Evolutionary conservation across 1,140 invertebrate genomes (phyloP).

Genomic region (Solenopsis fugax): DNA sequence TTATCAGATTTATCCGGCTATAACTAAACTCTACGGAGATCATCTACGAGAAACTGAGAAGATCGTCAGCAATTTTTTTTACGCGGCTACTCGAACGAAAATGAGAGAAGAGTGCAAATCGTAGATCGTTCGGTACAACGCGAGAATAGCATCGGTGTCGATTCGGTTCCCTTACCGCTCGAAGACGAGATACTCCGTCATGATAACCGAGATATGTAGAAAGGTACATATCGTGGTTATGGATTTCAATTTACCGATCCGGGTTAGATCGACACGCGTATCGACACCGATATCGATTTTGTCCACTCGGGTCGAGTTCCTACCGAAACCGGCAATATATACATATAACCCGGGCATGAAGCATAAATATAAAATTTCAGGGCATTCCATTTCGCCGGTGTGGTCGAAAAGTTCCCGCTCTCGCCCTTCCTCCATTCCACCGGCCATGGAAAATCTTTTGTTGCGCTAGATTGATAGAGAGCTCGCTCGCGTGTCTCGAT

Average conservation of each 20-base stretch:
- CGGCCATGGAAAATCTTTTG: conserved; percentile 51
- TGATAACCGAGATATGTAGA: conserved; percentile 1
- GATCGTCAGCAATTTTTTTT: not conserved
- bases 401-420: conserved; percentile 43
- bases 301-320: conserved; percentile 48
- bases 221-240: conserved; percentile 40
- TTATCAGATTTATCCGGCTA: not conserved
- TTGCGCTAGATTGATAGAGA: conserved; percentile 8
- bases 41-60: not conserved
- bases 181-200: conserved; percentile 46
- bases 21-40: not conserved
- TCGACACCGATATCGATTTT: conserved; percentile 45
- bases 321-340: conserved; percentile 32
- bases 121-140: conserved; percentile 9
- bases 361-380: conserved; percentile 64
- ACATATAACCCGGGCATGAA: conserved; percentile 13
- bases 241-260: conserved; percentile 56
- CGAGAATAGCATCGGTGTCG: conserved; percentile 31
- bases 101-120: not conserved
- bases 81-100: not conserved
- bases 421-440: conserved; percentile 40
- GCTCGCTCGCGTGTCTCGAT: conserved; percentile 25
- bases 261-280: conserved; percentile 38
- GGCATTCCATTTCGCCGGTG: conserved; percentile 43
- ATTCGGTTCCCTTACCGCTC: conserved; percentile 15